Percentiles rank a stretch among this genome's conserved stretches.
phyloP scores from a whole-genome alignment of 2,797 vertebrate species.

The Tokudaia tokunoshimensis region DNA sequence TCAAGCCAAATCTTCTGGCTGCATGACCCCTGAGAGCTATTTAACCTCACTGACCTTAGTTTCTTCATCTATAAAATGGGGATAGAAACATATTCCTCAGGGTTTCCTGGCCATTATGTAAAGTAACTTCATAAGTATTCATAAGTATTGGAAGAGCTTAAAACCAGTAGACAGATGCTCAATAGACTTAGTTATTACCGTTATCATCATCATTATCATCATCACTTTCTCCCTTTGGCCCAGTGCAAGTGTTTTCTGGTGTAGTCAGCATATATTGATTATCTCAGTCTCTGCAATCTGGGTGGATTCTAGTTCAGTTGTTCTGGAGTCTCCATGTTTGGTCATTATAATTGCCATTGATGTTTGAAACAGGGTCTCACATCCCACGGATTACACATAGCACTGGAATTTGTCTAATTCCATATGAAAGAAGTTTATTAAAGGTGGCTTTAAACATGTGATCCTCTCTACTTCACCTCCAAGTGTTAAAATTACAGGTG shows the following conservation, averaged over 20 bases:
- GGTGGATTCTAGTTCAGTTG: too few relatives aligned
- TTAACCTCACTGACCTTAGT: not conserved
- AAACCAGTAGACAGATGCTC: not conserved
- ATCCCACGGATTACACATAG: not conserved
- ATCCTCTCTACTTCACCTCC: not conserved
- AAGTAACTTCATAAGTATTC: not conserved
- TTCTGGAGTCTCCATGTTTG: not conserved
- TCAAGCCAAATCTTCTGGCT: not conserved
- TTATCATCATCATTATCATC: too few relatives aligned
- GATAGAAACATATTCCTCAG: not conserved
- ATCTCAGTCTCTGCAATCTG: not conserved
- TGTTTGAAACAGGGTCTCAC: not conserved
- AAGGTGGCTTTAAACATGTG: not conserved
- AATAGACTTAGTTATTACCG: not conserved
- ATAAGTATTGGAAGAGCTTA: not conserved
- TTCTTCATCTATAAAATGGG: not conserved
- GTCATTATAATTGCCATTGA: not conserved
- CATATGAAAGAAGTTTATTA: not conserved
- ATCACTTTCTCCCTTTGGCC: not conserved
- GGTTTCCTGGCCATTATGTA: not conserved
- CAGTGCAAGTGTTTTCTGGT: not conserved
- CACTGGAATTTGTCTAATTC: too few relatives aligned
- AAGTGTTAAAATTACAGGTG: not conserved
- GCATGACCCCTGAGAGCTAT: not conserved
- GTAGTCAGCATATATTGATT: not conserved